These are phyloP conservation scores for Belonocnema kinseyi DNA, from an alignment of 1,140 invertebrate genomes.

Conservation along the genomic window DNA sequence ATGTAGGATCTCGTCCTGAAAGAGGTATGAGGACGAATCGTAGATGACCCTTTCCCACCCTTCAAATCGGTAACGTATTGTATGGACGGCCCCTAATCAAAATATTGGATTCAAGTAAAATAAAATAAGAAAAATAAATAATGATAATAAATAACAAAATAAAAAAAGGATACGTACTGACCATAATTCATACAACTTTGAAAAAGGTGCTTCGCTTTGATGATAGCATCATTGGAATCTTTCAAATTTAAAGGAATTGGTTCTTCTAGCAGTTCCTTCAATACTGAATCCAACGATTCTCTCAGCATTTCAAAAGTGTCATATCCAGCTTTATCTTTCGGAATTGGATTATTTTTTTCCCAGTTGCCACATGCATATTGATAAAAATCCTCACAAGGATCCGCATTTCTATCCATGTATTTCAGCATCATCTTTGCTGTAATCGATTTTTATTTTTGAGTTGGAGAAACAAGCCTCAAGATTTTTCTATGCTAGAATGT, in stretches of 20 bases:
- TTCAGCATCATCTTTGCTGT: constrained; percentile 81
- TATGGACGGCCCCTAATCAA: too few species aligned
- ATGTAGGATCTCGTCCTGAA: too few species aligned
- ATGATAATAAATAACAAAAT: too few species aligned
- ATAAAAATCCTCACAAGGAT: constrained; percentile 95
- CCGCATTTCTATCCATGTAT: constrained; percentile 85
- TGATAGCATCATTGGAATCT: constrained; percentile 75
- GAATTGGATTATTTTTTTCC: constrained; percentile 88
- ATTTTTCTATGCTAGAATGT: neutral
- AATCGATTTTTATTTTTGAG: constrained; percentile 34
- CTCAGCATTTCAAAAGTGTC: constrained; percentile 90
- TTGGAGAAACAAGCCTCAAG: constrained; percentile 1
- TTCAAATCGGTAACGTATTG: too few species aligned
- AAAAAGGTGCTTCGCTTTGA: constrained; percentile 88
- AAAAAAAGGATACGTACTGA: constrained; percentile 61
- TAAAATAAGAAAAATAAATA: too few species aligned
- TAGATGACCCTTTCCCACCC: too few species aligned
- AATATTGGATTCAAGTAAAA: neutral
- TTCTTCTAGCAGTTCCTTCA: constrained; percentile 82
- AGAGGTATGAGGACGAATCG: too few species aligned
- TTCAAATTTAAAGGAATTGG: constrained; percentile 57
- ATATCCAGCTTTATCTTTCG: constrained; percentile 87
- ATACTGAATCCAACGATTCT: constrained; percentile 83
- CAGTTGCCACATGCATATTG: constrained; percentile 93
- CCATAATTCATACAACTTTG: constrained; percentile 90